Evolutionary conservation across 2,797 vertebrate genomes (phyloP).

Genomic region (Galago senegalensis): DNA sequence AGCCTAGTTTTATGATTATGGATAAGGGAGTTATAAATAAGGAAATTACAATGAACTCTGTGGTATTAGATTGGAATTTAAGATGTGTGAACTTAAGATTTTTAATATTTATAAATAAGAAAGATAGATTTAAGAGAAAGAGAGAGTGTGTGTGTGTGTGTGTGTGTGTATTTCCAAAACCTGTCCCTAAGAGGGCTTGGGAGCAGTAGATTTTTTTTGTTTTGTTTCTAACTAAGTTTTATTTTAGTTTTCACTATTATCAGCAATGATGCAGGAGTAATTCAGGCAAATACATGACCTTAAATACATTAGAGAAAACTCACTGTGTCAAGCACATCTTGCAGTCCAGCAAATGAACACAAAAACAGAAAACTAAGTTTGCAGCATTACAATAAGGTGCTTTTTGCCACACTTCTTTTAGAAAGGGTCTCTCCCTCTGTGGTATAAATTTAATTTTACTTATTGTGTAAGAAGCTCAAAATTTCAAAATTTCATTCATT

Average conservation of each 20-base stretch:
- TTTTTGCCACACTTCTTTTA: constrained; percentile 79
- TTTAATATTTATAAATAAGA: too few relatives aligned
- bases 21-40: too few relatives aligned
- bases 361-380: constrained; percentile 71
- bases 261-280: constrained; percentile 86
- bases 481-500: constrained; percentile 7
- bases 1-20: too few relatives aligned
- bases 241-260: constrained; percentile 87
- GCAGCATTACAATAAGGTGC: constrained; percentile 90
- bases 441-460: constrained; percentile 46
- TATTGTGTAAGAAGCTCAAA: constrained; percentile 53
- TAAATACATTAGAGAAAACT: constrained; percentile 86
- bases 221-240: constrained; percentile 83
- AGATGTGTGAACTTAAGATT: too few relatives aligned
- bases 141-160: too few relatives aligned
- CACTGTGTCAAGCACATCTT: constrained; percentile 64
- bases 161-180: too few relatives aligned
- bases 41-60: too few relatives aligned
- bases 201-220: too few relatives aligned
- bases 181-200: too few relatives aligned
- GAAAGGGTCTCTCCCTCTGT: not conserved
- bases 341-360: constrained; percentile 73
- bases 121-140: too few relatives aligned
- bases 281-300: constrained; percentile 85
- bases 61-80: too few relatives aligned